A percentile compares a stretch with the other conserved stretches of the same genome.
Evolutionary conservation across 2,797 vertebrate genomes (phyloP).

Genomic region (Strix occidentalis): DNA sequence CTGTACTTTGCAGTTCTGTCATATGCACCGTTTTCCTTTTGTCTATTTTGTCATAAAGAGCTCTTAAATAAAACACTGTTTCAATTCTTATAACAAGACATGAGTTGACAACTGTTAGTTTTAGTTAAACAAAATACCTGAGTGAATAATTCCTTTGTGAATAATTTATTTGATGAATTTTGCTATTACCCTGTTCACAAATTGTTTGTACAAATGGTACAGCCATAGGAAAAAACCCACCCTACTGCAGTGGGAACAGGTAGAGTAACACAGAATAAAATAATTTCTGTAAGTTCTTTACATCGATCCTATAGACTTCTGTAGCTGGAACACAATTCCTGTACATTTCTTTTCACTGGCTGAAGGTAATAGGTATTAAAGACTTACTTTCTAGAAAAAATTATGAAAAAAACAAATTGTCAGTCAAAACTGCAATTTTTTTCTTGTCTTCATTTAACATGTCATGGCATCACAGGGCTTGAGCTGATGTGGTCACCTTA

Average conservation of each 20-base stretch:
- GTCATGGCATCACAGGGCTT: neutral
- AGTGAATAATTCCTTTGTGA: constrained; percentile 39
- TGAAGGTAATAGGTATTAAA: neutral
- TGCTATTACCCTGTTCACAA: constrained; percentile 23
- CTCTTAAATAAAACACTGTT: neutral
- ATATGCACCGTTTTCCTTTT: neutral
- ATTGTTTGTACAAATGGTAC: neutral
- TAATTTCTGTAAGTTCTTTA: neutral
- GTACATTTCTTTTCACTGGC: neutral
- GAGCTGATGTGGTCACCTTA: neutral
- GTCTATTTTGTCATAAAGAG: neutral
- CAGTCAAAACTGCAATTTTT: neutral
- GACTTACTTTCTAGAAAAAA: neutral
- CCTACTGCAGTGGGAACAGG: neutral
- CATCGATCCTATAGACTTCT: neutral
- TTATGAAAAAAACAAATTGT: neutral
- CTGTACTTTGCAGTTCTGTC: neutral
- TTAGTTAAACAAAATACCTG: constrained; percentile 17
- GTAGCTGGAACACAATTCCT: neutral
- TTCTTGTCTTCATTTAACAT: neutral
- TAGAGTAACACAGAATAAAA: neutral
- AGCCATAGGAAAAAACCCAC: neutral
- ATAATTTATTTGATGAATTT: constrained; percentile 51
- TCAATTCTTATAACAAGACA: neutral
- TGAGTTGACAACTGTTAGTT: neutral